Evolutionary conservation across 2,113 vertebrate genomes (phyloP), one percentile per base, ranked within the genome.

Genomic region (human): DNA sequence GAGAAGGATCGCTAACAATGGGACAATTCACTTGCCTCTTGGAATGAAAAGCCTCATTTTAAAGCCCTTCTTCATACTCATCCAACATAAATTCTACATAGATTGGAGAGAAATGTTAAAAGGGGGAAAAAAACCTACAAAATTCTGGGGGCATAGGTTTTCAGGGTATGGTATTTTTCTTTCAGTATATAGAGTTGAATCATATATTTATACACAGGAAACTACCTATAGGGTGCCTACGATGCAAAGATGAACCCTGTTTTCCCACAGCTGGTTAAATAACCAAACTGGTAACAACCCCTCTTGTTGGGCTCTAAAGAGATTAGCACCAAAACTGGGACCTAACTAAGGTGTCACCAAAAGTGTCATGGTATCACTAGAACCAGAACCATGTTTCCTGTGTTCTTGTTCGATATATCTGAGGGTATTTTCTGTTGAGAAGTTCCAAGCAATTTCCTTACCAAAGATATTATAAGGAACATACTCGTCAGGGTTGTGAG

Each of bases 161-260:
- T 93, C 66, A 90, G 30, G 13, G 76, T 85, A 55, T 22, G 52
- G 8, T 72, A 30, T 90, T 95, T 93, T 95, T 80, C 80, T 93
- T 82, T 43, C 72, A 40, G n/a, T 85, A 14, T 86, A 64, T 45
- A 45, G 61, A 70, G 48, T 32, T 96, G 92, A 97, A 83, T 94
- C 79, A 83, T 35, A 27, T 45, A 86, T 61, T 83, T 89, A 55
- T 92, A 68, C 0, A 22, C 45, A 79, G 90, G 93, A 97, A 97
- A 95, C 43, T 50, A 73, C 59, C 72, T 55, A 32, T 3, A 6
- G 52, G 66, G 85, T 4, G 76, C 57, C 86, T 76, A 66, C 17
- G 20, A 70, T 52, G 40, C 14, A 52, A 66, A 95, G 30, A 70
- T 27, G 4, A 43, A n/a, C 18, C 11, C 93, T 57, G 18, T 50